phyloP scores from a whole-genome alignment of 1,140 invertebrate species.

The Gryon sp. region DNA sequence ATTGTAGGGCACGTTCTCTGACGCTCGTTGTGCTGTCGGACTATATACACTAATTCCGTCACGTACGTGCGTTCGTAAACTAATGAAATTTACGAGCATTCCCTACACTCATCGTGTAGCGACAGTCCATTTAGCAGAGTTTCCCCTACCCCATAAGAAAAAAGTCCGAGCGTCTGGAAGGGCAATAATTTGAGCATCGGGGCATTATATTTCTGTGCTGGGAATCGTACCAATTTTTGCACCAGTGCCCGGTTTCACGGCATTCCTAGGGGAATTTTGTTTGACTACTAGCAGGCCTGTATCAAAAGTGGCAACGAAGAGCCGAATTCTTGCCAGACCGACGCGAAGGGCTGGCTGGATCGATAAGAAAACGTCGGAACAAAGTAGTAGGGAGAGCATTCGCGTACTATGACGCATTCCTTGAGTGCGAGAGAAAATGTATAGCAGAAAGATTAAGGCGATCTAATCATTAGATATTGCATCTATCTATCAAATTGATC shows the following conservation, averaged over 20 bases:
- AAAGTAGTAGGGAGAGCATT: constrained; percentile 55
- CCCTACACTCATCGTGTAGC: constrained; percentile 61
- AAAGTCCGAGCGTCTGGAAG: constrained; percentile 43
- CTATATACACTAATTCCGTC: constrained; percentile 64
- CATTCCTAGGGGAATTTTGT: constrained; percentile 58
- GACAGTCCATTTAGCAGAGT: constrained; percentile 70
- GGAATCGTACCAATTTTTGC: constrained; percentile 51
- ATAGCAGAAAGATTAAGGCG: constrained; percentile 28
- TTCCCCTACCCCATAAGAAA: constrained; percentile 57
- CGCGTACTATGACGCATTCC: constrained; percentile 45
- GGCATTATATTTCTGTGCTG: too few species aligned
- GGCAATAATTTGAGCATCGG: too few species aligned
- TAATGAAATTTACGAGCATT: constrained; percentile 73
- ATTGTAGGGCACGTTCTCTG: constrained; percentile 54
- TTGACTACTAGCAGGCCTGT: constrained; percentile 33
- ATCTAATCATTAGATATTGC: constrained; percentile 21
- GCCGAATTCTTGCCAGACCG: constrained; percentile 59
- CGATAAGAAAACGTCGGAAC: constrained; percentile 64
- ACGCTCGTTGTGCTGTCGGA: constrained; percentile 42
- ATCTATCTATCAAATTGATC: too few species aligned
- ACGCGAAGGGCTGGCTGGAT: constrained; percentile 55
- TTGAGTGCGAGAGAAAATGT: constrained; percentile 35
- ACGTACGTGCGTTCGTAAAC: constrained; percentile 70
- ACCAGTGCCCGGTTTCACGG: constrained; percentile 18
- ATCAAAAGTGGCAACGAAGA: constrained; percentile 63